Evolutionary conservation across 2,797 vertebrate species (phyloP).

Genomic region (Pseudotriccus pelzelni): DNA sequence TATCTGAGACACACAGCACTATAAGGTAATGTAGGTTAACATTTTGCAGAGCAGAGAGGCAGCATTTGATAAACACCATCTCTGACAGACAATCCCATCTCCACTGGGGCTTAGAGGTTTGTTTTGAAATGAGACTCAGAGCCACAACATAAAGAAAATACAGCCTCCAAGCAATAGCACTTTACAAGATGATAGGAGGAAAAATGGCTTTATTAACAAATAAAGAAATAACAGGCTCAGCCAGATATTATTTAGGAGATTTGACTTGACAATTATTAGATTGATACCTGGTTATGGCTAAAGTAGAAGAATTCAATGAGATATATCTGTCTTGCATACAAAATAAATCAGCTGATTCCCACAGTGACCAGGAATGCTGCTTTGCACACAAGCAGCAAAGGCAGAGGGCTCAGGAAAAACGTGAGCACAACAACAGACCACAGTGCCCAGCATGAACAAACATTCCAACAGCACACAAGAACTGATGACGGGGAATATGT

Average conservation of each 20-base stretch:
- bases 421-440: background rate
- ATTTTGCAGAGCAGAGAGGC: background rate
- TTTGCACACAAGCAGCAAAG: background rate
- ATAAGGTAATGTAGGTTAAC: background rate
- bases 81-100: conserved; percentile 3
- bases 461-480: background rate
- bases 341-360: background rate
- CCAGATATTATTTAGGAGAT: conserved; percentile 12
- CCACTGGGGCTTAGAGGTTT: background rate
- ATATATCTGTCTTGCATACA: background rate
- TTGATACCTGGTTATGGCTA: conserved; percentile 8
- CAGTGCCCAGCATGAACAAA: background rate
- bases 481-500: background rate
- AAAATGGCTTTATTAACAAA: conserved; percentile 42
- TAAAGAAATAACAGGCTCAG: background rate
- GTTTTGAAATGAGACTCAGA: conserved; percentile 2
- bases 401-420: background rate
- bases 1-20: background rate
- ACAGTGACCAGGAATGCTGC: background rate
- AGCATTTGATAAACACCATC: background rate
- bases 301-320: background rate
- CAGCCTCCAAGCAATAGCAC: background rate
- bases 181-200: background rate
- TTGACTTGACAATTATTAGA: conserved; percentile 2
- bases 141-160: background rate